Percentiles rank a stretch among this genome's conserved stretches.
These are phyloP conservation scores for Drosophila algonquin DNA, from an alignment of 2,888 invertebrate species.

Conservation along the genomic window DNA sequence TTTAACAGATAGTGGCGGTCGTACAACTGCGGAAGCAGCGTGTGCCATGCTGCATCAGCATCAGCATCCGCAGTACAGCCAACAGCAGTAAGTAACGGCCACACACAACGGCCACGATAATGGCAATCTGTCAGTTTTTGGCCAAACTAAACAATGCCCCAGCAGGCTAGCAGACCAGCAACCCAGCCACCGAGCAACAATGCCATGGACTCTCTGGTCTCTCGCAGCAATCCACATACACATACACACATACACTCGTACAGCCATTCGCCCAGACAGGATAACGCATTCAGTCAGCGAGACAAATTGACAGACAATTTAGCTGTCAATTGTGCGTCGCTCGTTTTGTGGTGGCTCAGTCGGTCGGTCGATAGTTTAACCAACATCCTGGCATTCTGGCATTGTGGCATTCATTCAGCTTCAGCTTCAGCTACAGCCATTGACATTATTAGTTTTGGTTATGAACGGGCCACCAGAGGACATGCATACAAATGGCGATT, in stretches of 20 bases:
- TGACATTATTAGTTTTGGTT: conserved; percentile 38
- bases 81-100: conserved; percentile 52
- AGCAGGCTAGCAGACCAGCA: conserved; percentile 6
- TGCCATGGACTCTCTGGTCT: not conserved
- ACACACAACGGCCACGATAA: conserved; percentile 38
- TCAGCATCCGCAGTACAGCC: conserved; percentile 9
- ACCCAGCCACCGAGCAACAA: conserved; percentile 1
- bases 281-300: conserved; percentile 65
- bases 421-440: conserved; percentile 20
- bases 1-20: conserved; percentile 53
- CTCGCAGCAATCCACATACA: too few relatives aligned
- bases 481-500: not conserved
- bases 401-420: conserved; percentile 1
- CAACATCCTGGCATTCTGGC: conserved; percentile 32
- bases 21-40: conserved; percentile 45
- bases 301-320: conserved; percentile 80
- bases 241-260: conserved; percentile 17
- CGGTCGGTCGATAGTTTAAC: conserved; percentile 43
- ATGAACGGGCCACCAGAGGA: not conserved
- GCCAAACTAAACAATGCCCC: conserved; percentile 54
- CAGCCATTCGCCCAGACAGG: conserved; percentile 19
- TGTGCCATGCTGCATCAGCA: conserved; percentile 41
- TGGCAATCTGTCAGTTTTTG: conserved; percentile 61
- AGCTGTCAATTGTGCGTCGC: conserved; percentile 73
- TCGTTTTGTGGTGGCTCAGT: conserved; percentile 41